phyloP scores from a whole-genome alignment of 2,113 vertebrate genomes.

The Amazona vittata region DNA sequence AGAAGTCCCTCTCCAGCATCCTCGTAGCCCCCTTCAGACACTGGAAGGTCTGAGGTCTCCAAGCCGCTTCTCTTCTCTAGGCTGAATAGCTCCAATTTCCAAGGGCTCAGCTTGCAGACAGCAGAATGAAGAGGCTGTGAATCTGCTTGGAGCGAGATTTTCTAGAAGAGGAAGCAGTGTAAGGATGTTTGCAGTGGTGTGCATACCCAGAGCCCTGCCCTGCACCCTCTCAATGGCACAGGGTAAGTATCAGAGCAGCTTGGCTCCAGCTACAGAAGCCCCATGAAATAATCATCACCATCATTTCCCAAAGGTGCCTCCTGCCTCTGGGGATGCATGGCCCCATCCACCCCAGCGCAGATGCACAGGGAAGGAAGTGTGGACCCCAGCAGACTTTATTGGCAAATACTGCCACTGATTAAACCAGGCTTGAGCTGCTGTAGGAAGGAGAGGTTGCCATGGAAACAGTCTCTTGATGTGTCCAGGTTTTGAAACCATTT shows the following conservation, averaged over 20 bases:
- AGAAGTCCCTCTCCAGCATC: neutral
- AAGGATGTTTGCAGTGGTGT: neutral
- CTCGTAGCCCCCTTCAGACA: neutral
- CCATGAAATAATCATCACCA: neutral
- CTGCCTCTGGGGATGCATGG: fast-evolving
- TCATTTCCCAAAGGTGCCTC: neutral
- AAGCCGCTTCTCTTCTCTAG: neutral
- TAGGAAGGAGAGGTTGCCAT: slow-evolving; percentile 71
- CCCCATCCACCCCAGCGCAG: neutral
- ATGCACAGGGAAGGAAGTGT: neutral
- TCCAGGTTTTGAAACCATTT: slow-evolving; percentile 74
- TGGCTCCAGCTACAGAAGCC: neutral
- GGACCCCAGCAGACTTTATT: slow-evolving; percentile 31
- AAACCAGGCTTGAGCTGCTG: slow-evolving; percentile 71
- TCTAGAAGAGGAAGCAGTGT: neutral
- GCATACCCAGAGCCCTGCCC: fast-evolving
- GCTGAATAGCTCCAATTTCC: neutral
- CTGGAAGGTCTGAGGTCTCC: neutral
- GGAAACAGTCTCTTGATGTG: slow-evolving; percentile 78
- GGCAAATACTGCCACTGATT: slow-evolving; percentile 57
- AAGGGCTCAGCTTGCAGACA: neutral
- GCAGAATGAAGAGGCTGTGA: neutral
- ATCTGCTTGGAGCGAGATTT: neutral
- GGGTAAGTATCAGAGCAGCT: fast-evolving
- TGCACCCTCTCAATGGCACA: fast-evolving